Base-by-base conservation (phyloP, 1,140 invertebrate genomes). In the Belonocnema kinseyi region DNA sequence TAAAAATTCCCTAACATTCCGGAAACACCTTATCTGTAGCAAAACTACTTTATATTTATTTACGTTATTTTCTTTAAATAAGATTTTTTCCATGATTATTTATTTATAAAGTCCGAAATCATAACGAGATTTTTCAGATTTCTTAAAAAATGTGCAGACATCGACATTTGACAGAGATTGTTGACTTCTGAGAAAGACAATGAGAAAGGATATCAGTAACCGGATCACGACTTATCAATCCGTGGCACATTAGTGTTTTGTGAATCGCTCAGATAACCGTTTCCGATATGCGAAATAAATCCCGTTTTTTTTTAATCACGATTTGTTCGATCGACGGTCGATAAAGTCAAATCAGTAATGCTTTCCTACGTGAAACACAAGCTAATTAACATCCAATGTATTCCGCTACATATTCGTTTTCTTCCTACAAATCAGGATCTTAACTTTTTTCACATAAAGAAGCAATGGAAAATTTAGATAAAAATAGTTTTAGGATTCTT, bases 281-380 rank as follows among this genome's bases (percentile, higher is more conserved):
- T 66, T 66, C 61, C 61, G 61, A 66, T 66, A 66, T 16, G 40
- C 61, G 61, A 66, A 66, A 66, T 40, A 66, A 66, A 66, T 66
- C 61, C 61, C 46, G 33, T 16, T 66, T 66, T 66, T 66, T 46
- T 46, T 66, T n/a, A n/a, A 66, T 66, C 61, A 13, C 16, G 61
- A 66, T 66, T 66, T 33, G 61, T 66, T 66, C 61, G 14, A 66
- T 66, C 61, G 61, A 26, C 40, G 33, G 14, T 66, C 33, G 61
- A 66, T 66, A 66, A 66, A 5, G 61, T 66, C 61, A 66, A 66
- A 14, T 66, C 61, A 16, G 40, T 66, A 66, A 66, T 66, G n/a
- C n/a, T 46, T 66, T 33, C 21, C 61, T 66, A 40, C 61, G 40
- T 40, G 61, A 66, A 66, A 40, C 61, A 66, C 61, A 66, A 66